Evolutionary conservation across 2,888 invertebrate species (phyloP).

Genomic region (Phaonia tiefii): DNA sequence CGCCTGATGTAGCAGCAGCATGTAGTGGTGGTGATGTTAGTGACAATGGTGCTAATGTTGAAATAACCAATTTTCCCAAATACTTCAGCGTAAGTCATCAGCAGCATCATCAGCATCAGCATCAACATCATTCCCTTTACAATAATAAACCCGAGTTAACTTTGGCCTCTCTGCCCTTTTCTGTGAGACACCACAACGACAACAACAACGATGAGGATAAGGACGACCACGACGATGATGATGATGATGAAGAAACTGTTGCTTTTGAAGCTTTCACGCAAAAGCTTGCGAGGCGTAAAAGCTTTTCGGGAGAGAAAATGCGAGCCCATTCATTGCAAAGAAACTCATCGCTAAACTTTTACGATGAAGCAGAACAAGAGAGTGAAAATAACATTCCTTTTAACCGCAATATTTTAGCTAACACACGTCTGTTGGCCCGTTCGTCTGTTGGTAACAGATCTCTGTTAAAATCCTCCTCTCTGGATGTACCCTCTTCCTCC

Average conservation of each 20-base stretch:
- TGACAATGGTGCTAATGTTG: slow-evolving; percentile 55
- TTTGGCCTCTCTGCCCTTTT: slow-evolving; percentile 1
- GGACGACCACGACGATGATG: background rate
- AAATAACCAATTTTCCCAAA: slow-evolving; percentile 40
- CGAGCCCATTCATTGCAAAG: slow-evolving; percentile 66
- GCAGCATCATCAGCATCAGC: slow-evolving; percentile 49
- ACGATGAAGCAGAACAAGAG: slow-evolving; percentile 40
- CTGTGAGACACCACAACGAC: background rate
- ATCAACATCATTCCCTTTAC: slow-evolving; percentile 16
- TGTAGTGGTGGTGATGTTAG: slow-evolving; percentile 70
- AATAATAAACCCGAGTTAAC: slow-evolving; percentile 64
- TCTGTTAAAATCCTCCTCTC: slow-evolving; percentile 72
- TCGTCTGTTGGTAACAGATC: slow-evolving; percentile 53
- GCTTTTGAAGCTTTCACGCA: slow-evolving; percentile 77
- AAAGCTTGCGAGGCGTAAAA: slow-evolving; percentile 73
- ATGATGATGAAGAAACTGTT: slow-evolving; percentile 74
- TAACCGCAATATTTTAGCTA: slow-evolving; percentile 23
- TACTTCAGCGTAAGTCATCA: slow-evolving; percentile 56
- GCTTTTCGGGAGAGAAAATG: slow-evolving; percentile 71
- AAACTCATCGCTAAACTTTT: slow-evolving; percentile 68
- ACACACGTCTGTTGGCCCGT: slow-evolving; percentile 59
- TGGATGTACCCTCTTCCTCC: slow-evolving; percentile 69
- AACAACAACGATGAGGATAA: background rate
- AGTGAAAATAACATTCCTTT: background rate
- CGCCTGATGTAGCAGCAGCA: slow-evolving; percentile 65